These are phyloP conservation scores for Morone saxatilis DNA, from an alignment of 2,113 vertebrate species.

Conservation along the genomic window DNA sequence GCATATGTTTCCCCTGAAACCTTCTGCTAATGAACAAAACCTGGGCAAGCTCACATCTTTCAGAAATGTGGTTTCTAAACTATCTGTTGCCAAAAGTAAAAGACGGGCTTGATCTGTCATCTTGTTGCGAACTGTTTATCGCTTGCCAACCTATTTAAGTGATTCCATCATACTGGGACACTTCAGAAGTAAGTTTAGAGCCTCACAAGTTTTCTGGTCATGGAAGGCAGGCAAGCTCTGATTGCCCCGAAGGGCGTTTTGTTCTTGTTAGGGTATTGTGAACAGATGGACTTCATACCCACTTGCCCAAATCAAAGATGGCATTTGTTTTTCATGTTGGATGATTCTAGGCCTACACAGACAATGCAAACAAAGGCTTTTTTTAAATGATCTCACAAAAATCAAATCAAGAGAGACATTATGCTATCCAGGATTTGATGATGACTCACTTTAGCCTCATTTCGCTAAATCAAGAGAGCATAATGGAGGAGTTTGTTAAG, in stretches of 20 bases:
- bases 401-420: conserved; percentile 64
- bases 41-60: conserved; percentile 59
- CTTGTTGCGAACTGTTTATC: conserved; percentile 71
- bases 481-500: conserved; percentile 37
- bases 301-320: conserved; percentile 73
- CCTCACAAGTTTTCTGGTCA: conserved; percentile 62
- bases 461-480: conserved; percentile 40
- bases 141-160: conserved; percentile 77
- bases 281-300: conserved; percentile 80
- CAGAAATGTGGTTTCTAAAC: conserved; percentile 69
- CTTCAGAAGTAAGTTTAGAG: conserved; percentile 76
- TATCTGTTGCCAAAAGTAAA: conserved; percentile 68
- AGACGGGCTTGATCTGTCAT: conserved; percentile 70
- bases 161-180: conserved; percentile 72
- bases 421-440: conserved; percentile 46
- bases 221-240: conserved; percentile 62
- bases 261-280: conserved; percentile 78
- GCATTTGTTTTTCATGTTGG: conserved; percentile 75
- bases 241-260: conserved; percentile 76
- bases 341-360: conserved; percentile 67
- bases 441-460: conserved; percentile 65
- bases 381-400: conserved; percentile 67
- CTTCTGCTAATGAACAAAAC: conserved; percentile 73
- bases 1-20: conserved; percentile 63
- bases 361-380: conserved; percentile 64